Conservation (phyloP, 2,797 vertebrate species). For the Alexandromys oeconomus region DNA sequence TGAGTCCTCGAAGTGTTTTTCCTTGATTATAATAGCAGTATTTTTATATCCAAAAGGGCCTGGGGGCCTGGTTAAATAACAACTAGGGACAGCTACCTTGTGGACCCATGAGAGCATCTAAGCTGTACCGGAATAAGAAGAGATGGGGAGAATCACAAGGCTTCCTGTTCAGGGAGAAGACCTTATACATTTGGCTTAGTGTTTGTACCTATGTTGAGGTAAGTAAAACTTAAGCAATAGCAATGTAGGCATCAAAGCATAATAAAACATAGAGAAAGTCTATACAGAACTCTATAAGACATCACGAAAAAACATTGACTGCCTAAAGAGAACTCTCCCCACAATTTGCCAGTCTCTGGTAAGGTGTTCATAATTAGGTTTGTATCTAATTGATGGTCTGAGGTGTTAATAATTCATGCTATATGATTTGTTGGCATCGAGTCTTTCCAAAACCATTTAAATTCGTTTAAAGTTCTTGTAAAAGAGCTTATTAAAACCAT, state of each 20-base stretch:
- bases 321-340: not conserved
- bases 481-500: not conserved
- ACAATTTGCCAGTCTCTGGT: not conserved
- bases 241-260: not conserved
- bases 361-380: not conserved
- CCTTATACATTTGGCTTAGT: not conserved
- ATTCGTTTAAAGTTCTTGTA: not conserved
- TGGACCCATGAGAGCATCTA: not conserved
- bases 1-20: not conserved
- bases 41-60: not conserved
- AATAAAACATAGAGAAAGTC: not conserved
- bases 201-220: not conserved
- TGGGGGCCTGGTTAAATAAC: not conserved
- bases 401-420: not conserved
- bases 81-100: not conserved
- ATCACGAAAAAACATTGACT: slow-evolving; percentile 7
- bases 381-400: not conserved
- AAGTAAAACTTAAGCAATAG: not conserved
- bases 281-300: not conserved
- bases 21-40: not conserved
- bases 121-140: not conserved
- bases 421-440: not conserved
- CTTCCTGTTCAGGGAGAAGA: not conserved
- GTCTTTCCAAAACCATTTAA: not conserved
- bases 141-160: not conserved